A percentile compares a stretch with the other conserved stretches of the same genome.
phyloP scores from a whole-genome alignment of 30 jellyfish, hydroid and myxozoan genomes.

The Turritopsis rubra region DNA sequence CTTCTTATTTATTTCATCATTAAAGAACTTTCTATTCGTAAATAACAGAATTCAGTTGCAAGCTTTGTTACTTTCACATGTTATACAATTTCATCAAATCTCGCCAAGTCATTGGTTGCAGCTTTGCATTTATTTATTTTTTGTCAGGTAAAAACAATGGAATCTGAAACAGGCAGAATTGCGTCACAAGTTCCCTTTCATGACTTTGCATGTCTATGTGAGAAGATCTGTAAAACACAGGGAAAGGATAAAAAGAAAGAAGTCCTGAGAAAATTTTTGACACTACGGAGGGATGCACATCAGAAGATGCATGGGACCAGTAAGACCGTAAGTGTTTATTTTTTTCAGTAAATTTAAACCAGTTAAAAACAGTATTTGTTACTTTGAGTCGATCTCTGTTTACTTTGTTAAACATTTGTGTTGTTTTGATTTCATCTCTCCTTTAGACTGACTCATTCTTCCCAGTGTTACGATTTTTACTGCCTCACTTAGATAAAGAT shows the following conservation, averaged over 20 bases:
- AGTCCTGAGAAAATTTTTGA: constrained; percentile 55
- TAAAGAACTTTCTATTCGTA: too few relatives aligned
- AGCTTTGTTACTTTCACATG: too few relatives aligned
- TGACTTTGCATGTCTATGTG: constrained; percentile 61
- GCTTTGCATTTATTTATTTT: background rate
- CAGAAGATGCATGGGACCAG: constrained; percentile 45
- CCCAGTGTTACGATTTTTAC: constrained; percentile 77
- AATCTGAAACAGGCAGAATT: background rate
- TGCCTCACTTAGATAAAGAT: constrained; percentile 91
- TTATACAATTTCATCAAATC: too few relatives aligned
- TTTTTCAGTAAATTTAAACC: too few relatives aligned
- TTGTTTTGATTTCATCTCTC: background rate
- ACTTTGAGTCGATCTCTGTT: background rate
- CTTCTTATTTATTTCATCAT: too few relatives aligned
- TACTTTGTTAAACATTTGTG: background rate
- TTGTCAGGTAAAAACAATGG: background rate
- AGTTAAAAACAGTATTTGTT: background rate
- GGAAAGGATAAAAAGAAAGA: constrained; percentile 78
- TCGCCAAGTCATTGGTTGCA: too few relatives aligned
- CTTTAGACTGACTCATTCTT: constrained; percentile 76
- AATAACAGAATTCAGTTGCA: too few relatives aligned
- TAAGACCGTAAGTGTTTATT: constrained; percentile 35
- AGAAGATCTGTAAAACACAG: constrained; percentile 43
- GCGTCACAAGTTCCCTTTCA: constrained; percentile 72
- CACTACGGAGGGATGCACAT: constrained; percentile 63